phyloP scores from a whole-genome alignment of 2,113 vertebrate species.

The Syngnathoides biaculeatus region DNA sequence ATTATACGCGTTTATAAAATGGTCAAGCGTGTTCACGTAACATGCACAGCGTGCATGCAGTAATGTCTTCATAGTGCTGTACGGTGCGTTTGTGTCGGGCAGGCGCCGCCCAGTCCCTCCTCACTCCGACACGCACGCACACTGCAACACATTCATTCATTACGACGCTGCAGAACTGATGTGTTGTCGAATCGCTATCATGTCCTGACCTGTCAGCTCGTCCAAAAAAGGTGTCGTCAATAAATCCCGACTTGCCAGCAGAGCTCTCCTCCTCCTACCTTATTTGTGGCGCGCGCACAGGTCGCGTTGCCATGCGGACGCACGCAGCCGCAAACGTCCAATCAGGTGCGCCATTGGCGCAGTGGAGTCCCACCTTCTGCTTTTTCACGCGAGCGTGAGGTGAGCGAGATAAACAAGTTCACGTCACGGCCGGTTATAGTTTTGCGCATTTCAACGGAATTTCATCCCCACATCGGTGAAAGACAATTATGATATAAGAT shows the following conservation, averaged over 20 bases:
- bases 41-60: not conserved
- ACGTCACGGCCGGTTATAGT: not conserved
- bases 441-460: no score
- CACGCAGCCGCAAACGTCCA: slow-evolving; percentile 51
- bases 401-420: not conserved
- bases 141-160: not conserved
- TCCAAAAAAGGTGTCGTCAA: not conserved
- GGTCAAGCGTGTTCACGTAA: slow-evolving; percentile 2
- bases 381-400: not conserved
- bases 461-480: no score
- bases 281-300: slow-evolving; percentile 39
- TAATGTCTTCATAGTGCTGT: not conserved
- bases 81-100: slow-evolving; percentile 5
- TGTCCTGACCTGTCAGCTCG: slow-evolving; percentile 58
- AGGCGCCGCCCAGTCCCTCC: slow-evolving; percentile 42
- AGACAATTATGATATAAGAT: no score
- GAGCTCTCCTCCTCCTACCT: slow-evolving; percentile 1
- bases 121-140: not conserved
- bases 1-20: not conserved
- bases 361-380: slow-evolving; percentile 25
- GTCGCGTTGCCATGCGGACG: slow-evolving; percentile 71
- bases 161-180: not conserved
- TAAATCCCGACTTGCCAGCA: not conserved
- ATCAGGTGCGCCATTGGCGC: slow-evolving; percentile 36
- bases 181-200: slow-evolving; percentile 5